A percentile compares a stretch with the other conserved stretches of the same genome.
These are phyloP conservation scores for Drosophila kambysellisi DNA, from an alignment of 2,888 invertebrate species.

Conservation along the genomic window DNA sequence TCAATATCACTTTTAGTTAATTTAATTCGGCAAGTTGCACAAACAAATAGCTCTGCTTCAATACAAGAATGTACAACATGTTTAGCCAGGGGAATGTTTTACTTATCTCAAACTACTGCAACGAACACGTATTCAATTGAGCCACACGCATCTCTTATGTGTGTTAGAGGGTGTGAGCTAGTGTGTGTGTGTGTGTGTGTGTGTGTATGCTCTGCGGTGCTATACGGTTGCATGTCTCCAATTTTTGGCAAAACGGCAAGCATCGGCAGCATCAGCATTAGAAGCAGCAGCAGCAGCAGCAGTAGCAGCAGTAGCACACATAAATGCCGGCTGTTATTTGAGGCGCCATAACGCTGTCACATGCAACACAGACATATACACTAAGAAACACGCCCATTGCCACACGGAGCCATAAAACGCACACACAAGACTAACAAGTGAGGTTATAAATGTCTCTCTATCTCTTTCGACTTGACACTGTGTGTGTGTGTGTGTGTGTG, in stretches of 20 bases:
- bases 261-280: not conserved
- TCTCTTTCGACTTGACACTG: slow-evolving; percentile 8
- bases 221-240: slow-evolving; percentile 60
- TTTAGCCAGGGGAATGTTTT: slow-evolving; percentile 30
- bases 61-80: not conserved
- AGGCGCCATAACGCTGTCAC: slow-evolving; percentile 76
- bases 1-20: slow-evolving; percentile 1
- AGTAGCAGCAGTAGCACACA: slow-evolving; percentile 42
- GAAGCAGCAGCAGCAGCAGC: slow-evolving; percentile 11
- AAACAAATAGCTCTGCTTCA: not conserved
- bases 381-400: slow-evolving; percentile 30
- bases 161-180: too few species aligned
- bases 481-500: not conserved
- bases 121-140: slow-evolving; percentile 56
- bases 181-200: not conserved
- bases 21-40: slow-evolving; percentile 8
- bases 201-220: not conserved
- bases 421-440: slow-evolving; percentile 54
- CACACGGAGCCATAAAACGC: slow-evolving; percentile 49
- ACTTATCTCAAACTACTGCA: slow-evolving; percentile 43
- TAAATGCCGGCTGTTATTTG: slow-evolving; percentile 74
- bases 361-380: slow-evolving; percentile 57
- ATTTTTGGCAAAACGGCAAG: slow-evolving; percentile 42
- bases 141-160: slow-evolving; percentile 38
- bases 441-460: slow-evolving; percentile 36